These are phyloP conservation scores for Delichon dasypus DNA, from an alignment of 2,797 vertebrate species.

Conservation along the genomic window DNA sequence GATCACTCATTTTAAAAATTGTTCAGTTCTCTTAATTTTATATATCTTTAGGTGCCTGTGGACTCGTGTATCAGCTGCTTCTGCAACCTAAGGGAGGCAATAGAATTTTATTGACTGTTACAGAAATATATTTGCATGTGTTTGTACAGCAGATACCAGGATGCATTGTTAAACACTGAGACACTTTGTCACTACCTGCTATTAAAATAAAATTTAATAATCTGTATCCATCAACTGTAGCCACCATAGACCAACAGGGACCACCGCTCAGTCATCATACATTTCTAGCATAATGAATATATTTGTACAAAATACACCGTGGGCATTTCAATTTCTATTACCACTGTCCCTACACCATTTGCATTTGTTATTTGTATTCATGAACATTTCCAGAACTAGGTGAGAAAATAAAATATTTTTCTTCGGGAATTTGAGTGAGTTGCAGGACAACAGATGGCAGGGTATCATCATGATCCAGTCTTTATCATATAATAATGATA, in stretches of 20 bases:
- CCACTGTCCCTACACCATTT: not conserved
- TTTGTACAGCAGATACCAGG: not conserved
- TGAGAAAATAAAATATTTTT: constrained; percentile 45
- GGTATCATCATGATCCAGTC: not conserved
- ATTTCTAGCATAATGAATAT: constrained; percentile 3
- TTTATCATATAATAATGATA: not conserved
- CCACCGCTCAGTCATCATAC: not conserved
- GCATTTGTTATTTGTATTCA: constrained; percentile 56
- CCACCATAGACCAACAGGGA: constrained; percentile 11
- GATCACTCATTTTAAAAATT: not conserved
- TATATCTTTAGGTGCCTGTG: not conserved
- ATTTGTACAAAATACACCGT: constrained; percentile 27
- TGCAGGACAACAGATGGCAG: not conserved
- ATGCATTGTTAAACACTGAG: not conserved
- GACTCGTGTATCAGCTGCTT: not conserved
- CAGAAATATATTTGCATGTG: not conserved
- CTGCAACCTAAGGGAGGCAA: not conserved
- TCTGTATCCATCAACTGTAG: constrained; percentile 33
- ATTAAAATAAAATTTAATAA: constrained; percentile 51
- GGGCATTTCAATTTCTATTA: constrained; percentile 10
- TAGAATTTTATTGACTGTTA: not conserved
- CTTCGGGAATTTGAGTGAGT: constrained; percentile 42
- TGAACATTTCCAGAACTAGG: constrained; percentile 22
- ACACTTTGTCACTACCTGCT: constrained; percentile 12
- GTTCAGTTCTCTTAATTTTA: not conserved